These are phyloP conservation scores for Leptothorax acervorum DNA, from an alignment of 2,888 invertebrate species.

Conservation along the genomic window DNA sequence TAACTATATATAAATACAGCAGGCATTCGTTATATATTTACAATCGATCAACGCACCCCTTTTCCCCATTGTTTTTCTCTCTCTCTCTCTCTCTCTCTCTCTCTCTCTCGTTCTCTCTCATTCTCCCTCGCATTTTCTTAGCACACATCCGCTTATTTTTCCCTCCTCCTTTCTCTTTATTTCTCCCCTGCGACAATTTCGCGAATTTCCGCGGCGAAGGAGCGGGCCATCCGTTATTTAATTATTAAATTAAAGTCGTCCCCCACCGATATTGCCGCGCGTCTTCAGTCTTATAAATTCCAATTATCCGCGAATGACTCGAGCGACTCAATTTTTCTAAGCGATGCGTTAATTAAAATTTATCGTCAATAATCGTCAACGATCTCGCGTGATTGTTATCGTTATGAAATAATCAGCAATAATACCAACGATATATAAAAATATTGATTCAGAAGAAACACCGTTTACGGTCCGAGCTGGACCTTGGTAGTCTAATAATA, in stretches of 20 bases:
- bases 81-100: constrained; percentile 49
- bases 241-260: constrained; percentile 32
- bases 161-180: too few relatives aligned
- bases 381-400: background rate
- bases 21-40: constrained; percentile 80
- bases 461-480: too few relatives aligned
- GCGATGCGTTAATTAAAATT: background rate
- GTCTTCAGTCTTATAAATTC: constrained; percentile 39
- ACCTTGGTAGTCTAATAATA: too few relatives aligned
- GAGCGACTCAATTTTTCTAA: background rate
- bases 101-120: constrained; percentile 54
- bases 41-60: constrained; percentile 53
- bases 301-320: background rate
- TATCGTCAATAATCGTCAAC: background rate
- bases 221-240: constrained; percentile 15
- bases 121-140: constrained; percentile 51
- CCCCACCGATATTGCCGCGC: background rate
- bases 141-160: constrained; percentile 3
- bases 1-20: constrained; percentile 71
- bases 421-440: background rate
- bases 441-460: background rate
- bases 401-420: background rate
- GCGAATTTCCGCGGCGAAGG: constrained; percentile 31
- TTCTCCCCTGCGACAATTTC: constrained; percentile 1
- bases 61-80: constrained; percentile 55